These are phyloP conservation scores for Phenganax stokvisi DNA, from an alignment of 92 coral and sea anemone species.

Conservation along the genomic window DNA sequence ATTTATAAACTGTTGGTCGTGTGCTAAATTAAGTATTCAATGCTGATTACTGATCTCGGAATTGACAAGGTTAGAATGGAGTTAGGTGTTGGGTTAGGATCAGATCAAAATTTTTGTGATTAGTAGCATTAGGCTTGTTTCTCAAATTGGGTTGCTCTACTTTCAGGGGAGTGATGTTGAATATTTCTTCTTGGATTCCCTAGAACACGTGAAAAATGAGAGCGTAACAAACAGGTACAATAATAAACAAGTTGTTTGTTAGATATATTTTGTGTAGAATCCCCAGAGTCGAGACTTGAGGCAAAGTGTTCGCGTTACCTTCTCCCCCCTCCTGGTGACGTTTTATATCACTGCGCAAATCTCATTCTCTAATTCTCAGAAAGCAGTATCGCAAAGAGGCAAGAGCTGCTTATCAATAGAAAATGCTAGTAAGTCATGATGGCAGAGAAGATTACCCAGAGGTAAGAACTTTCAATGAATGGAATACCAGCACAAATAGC, in stretches of 20 bases:
- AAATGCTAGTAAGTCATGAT: constrained; percentile 86
- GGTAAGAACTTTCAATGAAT: constrained; percentile 81
- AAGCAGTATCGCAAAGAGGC: constrained; percentile 92
- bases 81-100: too few species aligned
- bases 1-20: too few species aligned
- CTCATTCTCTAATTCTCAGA: constrained; percentile 33
- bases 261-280: background rate
- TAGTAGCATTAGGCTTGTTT: too few species aligned
- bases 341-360: background rate
- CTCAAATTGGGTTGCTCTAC: too few species aligned
- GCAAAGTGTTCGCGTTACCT: background rate
- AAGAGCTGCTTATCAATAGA: constrained; percentile 80
- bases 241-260: too few species aligned
- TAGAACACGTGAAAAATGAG: too few species aligned
- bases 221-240: too few species aligned
- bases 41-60: background rate
- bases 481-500: constrained; percentile 89
- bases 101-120: too few species aligned
- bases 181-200: too few species aligned
- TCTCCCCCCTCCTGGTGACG: background rate
- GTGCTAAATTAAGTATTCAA: too few species aligned
- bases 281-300: background rate
- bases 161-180: too few species aligned
- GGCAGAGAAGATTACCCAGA: constrained; percentile 82
- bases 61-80: background rate